phyloP scores from a whole-genome alignment of 2,888 invertebrate species.

The Lasiommata megera region DNA sequence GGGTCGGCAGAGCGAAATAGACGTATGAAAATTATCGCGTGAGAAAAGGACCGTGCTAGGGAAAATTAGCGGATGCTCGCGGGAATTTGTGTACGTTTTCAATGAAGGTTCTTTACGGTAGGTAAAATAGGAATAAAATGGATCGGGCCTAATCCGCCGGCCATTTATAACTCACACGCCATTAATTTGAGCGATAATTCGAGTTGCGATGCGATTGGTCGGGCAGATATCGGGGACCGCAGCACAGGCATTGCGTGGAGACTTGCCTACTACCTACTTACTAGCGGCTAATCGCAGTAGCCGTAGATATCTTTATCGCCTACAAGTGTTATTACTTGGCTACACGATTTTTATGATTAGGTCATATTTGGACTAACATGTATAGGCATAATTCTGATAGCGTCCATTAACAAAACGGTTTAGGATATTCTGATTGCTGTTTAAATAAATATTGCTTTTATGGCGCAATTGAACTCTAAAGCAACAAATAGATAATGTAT shows the following conservation, averaged over 20 bases:
- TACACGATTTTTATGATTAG: constrained; percentile 33
- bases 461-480: no score
- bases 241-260: constrained; percentile 28
- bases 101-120: constrained; percentile 79
- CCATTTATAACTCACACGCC: constrained; percentile 81
- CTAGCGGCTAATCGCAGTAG: constrained; percentile 30
- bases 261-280: constrained; percentile 31
- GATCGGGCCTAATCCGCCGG: constrained; percentile 75
- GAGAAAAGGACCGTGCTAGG: constrained; percentile 53
- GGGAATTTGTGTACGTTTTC: constrained; percentile 81
- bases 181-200: constrained; percentile 81
- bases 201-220: constrained; percentile 68
- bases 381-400: constrained; percentile 15
- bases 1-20: constrained; percentile 62
- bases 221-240: constrained; percentile 52
- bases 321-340: constrained; percentile 31
- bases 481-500: no score
- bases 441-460: constrained; percentile 6
- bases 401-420: constrained; percentile 10
- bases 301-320: constrained; percentile 32
- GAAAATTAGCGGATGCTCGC: constrained; percentile 76
- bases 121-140: constrained; percentile 81
- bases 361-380: constrained; percentile 13
- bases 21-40: constrained; percentile 37
- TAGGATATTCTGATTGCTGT: constrained; percentile 16